Evolutionary conservation across 2,888 invertebrate species (phyloP).

Genomic region (Auanema freiburgensis): DNA sequence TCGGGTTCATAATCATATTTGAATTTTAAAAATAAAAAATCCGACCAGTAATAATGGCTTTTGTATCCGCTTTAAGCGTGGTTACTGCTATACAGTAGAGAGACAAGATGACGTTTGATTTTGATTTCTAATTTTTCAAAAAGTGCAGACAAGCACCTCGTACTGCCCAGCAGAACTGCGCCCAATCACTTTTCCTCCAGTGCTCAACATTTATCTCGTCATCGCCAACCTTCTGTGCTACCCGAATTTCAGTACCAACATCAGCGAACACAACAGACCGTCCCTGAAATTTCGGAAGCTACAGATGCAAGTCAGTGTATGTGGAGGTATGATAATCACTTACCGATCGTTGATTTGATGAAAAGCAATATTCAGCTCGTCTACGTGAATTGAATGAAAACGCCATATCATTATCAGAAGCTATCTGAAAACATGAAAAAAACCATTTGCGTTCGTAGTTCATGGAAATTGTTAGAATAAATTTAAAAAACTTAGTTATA

Average conservation of each 20-base stretch:
- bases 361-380: constrained; percentile 46
- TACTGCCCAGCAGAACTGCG: constrained; percentile 53
- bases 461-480: no score
- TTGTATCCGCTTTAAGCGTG: no score
- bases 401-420: constrained; percentile 43
- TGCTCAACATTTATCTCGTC: constrained; percentile 43
- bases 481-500: no score
- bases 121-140: constrained; percentile 24
- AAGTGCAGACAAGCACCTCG: constrained; percentile 47
- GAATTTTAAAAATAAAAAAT: no score
- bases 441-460: no score
- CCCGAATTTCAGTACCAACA: constrained; percentile 40
- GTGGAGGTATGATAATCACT: constrained; percentile 2
- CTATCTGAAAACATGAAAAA: constrained; percentile 32
- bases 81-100: no score
- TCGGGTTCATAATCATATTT: no score
- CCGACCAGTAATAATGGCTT: no score
- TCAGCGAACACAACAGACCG: constrained; percentile 44
- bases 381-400: constrained; percentile 47
- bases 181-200: constrained; percentile 49
- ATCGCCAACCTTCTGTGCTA: constrained; percentile 35
- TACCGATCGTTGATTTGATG: constrained; percentile 36
- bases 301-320: neutral
- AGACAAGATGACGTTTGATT: neutral
- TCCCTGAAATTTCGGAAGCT: constrained; percentile 29